A percentile compares a stretch with the other conserved stretches of the same genome.
These are phyloP conservation scores for Entelurus aequoreus DNA, from an alignment of 2,113 vertebrate species.

Conservation along the genomic window DNA sequence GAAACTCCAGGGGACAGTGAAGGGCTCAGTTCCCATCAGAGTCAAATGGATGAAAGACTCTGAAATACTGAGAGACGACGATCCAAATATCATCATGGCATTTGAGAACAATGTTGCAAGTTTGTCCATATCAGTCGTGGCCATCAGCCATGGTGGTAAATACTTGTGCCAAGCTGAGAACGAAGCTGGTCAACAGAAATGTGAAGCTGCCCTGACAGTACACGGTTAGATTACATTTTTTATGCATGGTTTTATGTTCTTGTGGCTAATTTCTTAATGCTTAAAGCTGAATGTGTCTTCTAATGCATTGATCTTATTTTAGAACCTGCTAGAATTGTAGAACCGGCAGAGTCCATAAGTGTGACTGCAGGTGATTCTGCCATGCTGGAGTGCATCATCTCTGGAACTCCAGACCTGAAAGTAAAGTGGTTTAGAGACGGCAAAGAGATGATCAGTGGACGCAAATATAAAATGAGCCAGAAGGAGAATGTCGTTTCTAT, in stretches of 20 bases:
- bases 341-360: constrained; percentile 87
- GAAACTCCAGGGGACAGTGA: constrained; percentile 83
- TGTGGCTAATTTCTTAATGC: constrained; percentile 3
- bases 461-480: constrained; percentile 90
- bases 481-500: constrained; percentile 87
- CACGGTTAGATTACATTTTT: constrained; percentile 83
- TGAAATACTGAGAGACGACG: constrained; percentile 85
- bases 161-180: constrained; percentile 93
- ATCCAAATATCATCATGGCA: constrained; percentile 80
- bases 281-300: constrained; percentile 42
- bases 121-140: constrained; percentile 79
- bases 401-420: constrained; percentile 93
- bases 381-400: constrained; percentile 84
- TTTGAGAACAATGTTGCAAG: constrained; percentile 84
- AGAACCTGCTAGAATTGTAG: constrained; percentile 93
- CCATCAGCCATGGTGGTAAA: constrained; percentile 80
- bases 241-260: background rate
- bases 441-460: constrained; percentile 83
- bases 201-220: constrained; percentile 86
- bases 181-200: constrained; percentile 90
- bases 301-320: constrained; percentile 78
- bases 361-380: constrained; percentile 93
- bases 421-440: constrained; percentile 95
- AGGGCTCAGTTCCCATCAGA: constrained; percentile 87
- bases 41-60: constrained; percentile 92